Base-by-base conservation (phyloP, 1,140 invertebrate genomes). In the Danaus plexippus region DNA sequence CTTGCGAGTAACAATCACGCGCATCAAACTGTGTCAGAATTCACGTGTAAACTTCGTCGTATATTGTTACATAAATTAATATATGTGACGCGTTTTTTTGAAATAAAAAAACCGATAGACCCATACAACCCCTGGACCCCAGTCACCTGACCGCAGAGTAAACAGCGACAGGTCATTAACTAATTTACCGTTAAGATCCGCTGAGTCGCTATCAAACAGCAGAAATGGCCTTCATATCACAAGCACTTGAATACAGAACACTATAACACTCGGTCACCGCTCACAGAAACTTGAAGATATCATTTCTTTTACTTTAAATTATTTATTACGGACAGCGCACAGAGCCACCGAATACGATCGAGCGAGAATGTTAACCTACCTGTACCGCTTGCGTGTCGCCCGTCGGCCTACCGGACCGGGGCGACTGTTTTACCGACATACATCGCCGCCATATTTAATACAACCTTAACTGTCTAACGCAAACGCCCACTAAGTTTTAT, bases 281-380 rank as follows among this genome's bases (percentile, higher is more conserved):
- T 79, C 71, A 77, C 71, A 75, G 69, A 74, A 75, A 64, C 66
- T 73, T 74, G 56, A 54, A 65, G 78, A 85, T 85, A 6, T 32
- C 22, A 32, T 32, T 32, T 32, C 22, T 32, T 32, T 32, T 32
- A 32, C 22, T 7, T 32, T 32, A 32, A 32, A 32, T 32, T 32
- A 32, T 32, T 32, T 32, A 32, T 32, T 32, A 64, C 77, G 71
- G 49, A 72, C 69, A 74, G 78, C 75, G 73, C 79, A 79, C 68
- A 72, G 76, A 66, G 76, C 71, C 66, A 77, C 62, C 78, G 83
- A 82, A 75, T 80, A 79, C 80, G 80, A 69, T 78, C 66, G 78
- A 81, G 69, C 83, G 80, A 83, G 68, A 84, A 84, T 71, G 70
- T 78, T 85, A 81, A 85, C 83, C 80, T 82, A 85, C 81, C 83